Evolutionary conservation across 35 echinoderm and acorn worm species (phyloP), one percentile per base, ranked within the genome.

Genomic region (Eucidaris tribuloides): DNA sequence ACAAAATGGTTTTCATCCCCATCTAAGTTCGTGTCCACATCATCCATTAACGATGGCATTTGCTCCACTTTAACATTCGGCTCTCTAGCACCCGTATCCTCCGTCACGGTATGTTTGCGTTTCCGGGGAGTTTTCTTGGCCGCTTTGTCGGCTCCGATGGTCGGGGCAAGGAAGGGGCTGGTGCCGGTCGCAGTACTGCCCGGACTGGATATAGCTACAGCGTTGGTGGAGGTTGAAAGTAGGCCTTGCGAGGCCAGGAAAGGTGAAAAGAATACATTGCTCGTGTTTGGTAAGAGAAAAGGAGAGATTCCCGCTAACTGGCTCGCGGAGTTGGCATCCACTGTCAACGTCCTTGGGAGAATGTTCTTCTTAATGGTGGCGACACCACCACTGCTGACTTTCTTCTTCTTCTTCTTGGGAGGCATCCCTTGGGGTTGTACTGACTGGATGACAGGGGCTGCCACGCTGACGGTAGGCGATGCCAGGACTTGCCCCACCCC

Each of bases 231-330:
- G 4, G 88, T 40, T n/a, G 86, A 77, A 0, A 87, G 72, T 14
- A 89, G 76, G 7, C 87, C 87, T 35, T 92, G 89, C 65, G 78
- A 63, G 22, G 94, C 59, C 5, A 97, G 82, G 55, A 92, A 92
- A 1, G 94, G 94, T 1, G 94, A 97, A 66, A 89, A 89, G n/a
- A 92, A 91, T 24, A 97, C 77, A 18, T 90, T 90, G 2, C 81
- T 82, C 35, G 90, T 62, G 45, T 74, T 89, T 6, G 94, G 90
- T 7, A 97, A 46, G 4, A 97, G 50, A 40, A 76, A 92, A 1
- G 94, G 86, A 0, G 93, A 87, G 24, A 96, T 86, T n/a, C 89
- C 89, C 17, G 92, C 50, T 24, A 85, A 18, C 17, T 77, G 57
- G 29, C 74, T 52, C 17, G 85, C 50, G 7, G 82, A 58, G n/a